Conservation (phyloP, 2,113 vertebrate genomes). For the Halcyon senegalensis region DNA sequence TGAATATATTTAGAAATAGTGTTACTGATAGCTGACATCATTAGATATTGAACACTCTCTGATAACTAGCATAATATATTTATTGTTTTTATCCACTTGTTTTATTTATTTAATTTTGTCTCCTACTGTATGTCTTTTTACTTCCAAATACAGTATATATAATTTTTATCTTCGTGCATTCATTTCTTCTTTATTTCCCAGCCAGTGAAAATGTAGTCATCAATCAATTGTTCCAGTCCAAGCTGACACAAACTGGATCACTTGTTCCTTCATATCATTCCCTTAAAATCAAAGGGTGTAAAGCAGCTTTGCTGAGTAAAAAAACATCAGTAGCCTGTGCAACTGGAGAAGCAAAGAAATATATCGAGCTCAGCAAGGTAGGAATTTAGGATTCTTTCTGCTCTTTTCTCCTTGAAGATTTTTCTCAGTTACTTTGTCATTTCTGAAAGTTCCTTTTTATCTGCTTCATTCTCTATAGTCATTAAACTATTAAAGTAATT, state of each 20-base stretch:
- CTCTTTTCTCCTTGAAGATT: neutral
- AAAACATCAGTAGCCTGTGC: slow-evolving; percentile 58
- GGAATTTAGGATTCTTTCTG: neutral
- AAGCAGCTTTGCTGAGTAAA: slow-evolving; percentile 82
- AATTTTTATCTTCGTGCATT: neutral
- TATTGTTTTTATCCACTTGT: neutral
- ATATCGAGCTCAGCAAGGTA: slow-evolving; percentile 89
- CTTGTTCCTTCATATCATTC: slow-evolving; percentile 83
- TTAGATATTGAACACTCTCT: neutral
- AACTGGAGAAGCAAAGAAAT: slow-evolving; percentile 80
- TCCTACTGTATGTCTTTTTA: neutral
- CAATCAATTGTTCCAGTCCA: slow-evolving; percentile 92
- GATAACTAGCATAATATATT: neutral
- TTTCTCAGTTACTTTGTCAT: neutral
- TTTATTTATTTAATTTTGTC: neutral
- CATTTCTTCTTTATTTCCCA: slow-evolving; percentile 58
- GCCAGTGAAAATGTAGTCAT: slow-evolving; percentile 93
- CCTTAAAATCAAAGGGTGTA: slow-evolving; percentile 82
- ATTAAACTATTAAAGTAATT: neutral
- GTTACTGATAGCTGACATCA: neutral
- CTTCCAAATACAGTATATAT: neutral
- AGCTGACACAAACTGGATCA: slow-evolving; percentile 91
- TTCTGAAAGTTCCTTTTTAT: neutral
- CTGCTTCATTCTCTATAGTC: neutral
- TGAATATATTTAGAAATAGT: neutral